phyloP scores from a whole-genome alignment of 2,888 invertebrate genomes.

The Eupithecia exiguata region DNA sequence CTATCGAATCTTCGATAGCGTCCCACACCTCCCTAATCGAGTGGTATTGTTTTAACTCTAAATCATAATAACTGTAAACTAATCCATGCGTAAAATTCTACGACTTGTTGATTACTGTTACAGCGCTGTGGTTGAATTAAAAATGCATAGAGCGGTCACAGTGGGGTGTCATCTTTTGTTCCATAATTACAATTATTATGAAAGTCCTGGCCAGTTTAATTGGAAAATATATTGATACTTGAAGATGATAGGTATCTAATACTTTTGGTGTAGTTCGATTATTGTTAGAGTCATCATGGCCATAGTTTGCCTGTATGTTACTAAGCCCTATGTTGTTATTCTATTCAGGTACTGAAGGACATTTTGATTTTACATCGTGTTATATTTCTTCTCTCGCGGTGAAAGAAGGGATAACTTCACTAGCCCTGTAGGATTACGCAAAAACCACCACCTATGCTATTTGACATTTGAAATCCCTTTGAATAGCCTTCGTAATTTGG shows the following conservation, averaged over 20 bases:
- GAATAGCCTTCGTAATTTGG: too few relatives aligned
- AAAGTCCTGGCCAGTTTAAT: constrained; percentile 64
- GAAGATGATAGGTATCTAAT: not conserved
- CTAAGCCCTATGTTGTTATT: not conserved
- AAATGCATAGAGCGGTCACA: constrained; percentile 56
- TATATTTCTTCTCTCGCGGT: not conserved
- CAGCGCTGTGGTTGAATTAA: constrained; percentile 55
- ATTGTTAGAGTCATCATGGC: not conserved
- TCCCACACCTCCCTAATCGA: constrained; percentile 40
- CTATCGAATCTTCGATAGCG: constrained; percentile 15
- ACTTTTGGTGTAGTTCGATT: not conserved
- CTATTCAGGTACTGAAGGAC: not conserved
- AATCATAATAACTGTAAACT: constrained; percentile 1
- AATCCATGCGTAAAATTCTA: constrained; percentile 4
- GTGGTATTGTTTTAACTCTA: constrained; percentile 56
- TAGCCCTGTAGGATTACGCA: too few relatives aligned
- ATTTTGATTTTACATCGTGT: not conserved
- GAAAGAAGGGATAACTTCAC: not conserved
- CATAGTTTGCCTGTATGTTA: not conserved
- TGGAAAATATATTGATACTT: constrained; percentile 61
- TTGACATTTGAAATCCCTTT: too few relatives aligned
- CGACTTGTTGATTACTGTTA: not conserved
- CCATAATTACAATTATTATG: constrained; percentile 76
- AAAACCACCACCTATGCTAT: too few relatives aligned
- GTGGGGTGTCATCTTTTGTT: constrained; percentile 74